Evolutionary conservation across 2,888 invertebrate genomes (phyloP).

Genomic region (Cerceris rybyensis): DNA sequence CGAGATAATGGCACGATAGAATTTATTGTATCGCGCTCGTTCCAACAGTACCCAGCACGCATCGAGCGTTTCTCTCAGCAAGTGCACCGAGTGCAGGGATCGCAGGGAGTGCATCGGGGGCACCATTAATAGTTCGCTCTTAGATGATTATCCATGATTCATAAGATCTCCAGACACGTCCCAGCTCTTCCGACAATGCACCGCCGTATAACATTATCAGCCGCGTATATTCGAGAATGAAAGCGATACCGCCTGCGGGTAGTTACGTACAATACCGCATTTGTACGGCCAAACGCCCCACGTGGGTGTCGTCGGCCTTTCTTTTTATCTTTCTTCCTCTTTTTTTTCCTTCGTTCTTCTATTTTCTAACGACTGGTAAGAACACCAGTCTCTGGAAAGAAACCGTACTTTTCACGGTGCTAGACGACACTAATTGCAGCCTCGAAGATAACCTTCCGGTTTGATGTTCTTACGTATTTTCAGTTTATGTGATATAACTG

Average conservation of each 20-base stretch:
- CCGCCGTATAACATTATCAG: conserved; percentile 11
- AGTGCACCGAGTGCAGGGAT: background rate
- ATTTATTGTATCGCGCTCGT: too few relatives aligned
- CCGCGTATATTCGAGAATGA: background rate
- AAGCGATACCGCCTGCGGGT: conserved; percentile 8
- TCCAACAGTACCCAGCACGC: background rate
- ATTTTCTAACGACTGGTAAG: too few relatives aligned
- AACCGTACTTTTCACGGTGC: too few relatives aligned
- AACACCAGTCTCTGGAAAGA: too few relatives aligned
- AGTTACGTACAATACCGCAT: background rate
- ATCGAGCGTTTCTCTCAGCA: background rate
- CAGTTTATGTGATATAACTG: too few relatives aligned
- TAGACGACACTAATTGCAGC: too few relatives aligned
- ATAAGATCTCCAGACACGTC: conserved; percentile 21
- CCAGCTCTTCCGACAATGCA: background rate
- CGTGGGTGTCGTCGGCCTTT: conserved; percentile 7
- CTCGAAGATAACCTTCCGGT: too few relatives aligned
- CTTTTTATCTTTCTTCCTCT: background rate
- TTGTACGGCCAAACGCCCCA: background rate
- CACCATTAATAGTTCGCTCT: conserved; percentile 30
- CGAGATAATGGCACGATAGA: too few relatives aligned
- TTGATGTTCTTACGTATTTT: too few relatives aligned
- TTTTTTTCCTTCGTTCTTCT: too few relatives aligned
- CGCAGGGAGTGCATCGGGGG: background rate
- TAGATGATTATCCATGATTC: conserved; percentile 31